Evolutionary conservation across 2,113 vertebrate species (phyloP).

Genomic region (Odocoileus hemionus): DNA sequence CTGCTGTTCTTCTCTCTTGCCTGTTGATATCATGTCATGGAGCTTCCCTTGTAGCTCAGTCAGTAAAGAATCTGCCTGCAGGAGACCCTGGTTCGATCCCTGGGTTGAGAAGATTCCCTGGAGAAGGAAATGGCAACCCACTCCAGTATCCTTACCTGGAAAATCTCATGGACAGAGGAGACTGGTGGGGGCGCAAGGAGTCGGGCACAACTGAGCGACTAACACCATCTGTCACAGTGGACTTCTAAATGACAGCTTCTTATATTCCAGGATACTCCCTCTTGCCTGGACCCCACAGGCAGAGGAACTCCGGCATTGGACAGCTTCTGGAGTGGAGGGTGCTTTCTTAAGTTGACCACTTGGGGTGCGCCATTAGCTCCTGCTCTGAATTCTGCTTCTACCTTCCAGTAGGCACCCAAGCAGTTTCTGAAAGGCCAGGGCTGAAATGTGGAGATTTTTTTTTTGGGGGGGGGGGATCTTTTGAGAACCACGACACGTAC

Average conservation of each 20-base stretch:
- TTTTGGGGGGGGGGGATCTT: background rate
- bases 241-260: background rate
- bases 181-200: background rate
- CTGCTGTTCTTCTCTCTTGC: background rate
- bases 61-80: background rate
- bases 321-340: background rate
- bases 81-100: accelerated
- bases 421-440: background rate
- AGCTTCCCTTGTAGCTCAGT: background rate
- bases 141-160: background rate
- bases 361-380: background rate
- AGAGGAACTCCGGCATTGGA: too few species aligned
- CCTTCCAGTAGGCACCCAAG: background rate
- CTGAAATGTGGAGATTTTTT: background rate
- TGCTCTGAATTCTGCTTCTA: background rate
- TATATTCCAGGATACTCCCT: background rate
- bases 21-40: background rate
- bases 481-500: background rate
- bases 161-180: background rate
- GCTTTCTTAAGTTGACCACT: background rate
- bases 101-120: background rate
- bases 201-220: background rate
- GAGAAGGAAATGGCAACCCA: background rate
- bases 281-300: background rate
- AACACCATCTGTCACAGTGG: background rate